Evolutionary conservation across 2,797 vertebrate species (phyloP).

Genomic region (Benthosema pterotum): DNA sequence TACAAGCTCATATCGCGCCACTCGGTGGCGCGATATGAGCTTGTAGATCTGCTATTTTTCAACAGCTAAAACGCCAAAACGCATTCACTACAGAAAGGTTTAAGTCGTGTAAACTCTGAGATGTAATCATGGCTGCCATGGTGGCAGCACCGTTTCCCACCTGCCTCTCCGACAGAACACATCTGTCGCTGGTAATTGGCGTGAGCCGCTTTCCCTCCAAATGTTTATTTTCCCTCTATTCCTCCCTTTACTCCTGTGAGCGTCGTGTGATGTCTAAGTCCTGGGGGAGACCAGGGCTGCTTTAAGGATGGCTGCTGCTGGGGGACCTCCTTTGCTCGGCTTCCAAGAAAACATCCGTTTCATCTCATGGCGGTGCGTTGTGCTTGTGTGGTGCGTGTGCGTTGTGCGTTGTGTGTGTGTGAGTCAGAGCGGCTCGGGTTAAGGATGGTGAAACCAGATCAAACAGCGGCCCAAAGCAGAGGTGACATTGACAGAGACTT

Average conservation of each 20-base stretch:
- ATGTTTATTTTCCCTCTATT: constrained; percentile 64
- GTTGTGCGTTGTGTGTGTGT: too few relatives aligned
- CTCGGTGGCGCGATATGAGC: too few relatives aligned
- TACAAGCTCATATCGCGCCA: too few relatives aligned
- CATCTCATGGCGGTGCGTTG: too few relatives aligned
- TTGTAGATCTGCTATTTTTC: too few relatives aligned
- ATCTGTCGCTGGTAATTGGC: constrained; percentile 64
- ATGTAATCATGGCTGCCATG: constrained; percentile 8
- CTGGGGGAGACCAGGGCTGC: constrained; percentile 60
- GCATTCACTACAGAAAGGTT: too few relatives aligned
- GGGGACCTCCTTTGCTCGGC: constrained; percentile 67
- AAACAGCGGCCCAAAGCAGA: constrained; percentile 58
- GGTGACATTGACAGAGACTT: constrained; percentile 68
- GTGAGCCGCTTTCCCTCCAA: constrained; percentile 44
- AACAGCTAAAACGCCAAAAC: too few relatives aligned
- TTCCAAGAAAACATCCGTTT: constrained; percentile 73
- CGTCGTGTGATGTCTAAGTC: constrained; percentile 67
- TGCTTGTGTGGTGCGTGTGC: too few relatives aligned
- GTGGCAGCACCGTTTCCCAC: not conserved
- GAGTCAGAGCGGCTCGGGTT: constrained; percentile 49
- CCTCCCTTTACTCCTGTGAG: constrained; percentile 48
- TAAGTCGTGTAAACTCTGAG: constrained; percentile 15
- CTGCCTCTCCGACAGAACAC: constrained; percentile 24
- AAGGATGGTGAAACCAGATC: constrained; percentile 59
- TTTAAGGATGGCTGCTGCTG: constrained; percentile 66